A percentile compares a stretch with the other conserved stretches of the same genome.
phyloP scores from a whole-genome alignment of 2,888 invertebrate species.

The Cordilura impudica region DNA sequence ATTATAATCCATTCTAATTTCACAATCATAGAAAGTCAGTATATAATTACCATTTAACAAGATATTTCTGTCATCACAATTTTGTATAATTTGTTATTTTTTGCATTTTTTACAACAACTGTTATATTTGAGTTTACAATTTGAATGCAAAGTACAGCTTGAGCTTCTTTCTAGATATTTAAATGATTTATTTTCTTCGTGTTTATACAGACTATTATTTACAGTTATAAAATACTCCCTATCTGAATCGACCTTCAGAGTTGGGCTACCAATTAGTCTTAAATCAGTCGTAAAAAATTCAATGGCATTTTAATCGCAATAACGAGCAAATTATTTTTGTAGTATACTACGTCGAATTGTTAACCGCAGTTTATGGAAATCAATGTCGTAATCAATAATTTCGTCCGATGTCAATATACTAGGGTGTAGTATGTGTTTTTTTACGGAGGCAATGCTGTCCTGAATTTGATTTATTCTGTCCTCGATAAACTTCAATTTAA shows the following conservation, averaged over 20 bases:
- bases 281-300: not conserved
- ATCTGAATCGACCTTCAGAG: not conserved
- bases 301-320: no score
- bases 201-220: no score
- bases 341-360: no score
- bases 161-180: not conserved
- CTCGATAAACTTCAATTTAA: slow-evolving; percentile 20
- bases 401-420: slow-evolving; percentile 11
- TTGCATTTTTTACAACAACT: no score
- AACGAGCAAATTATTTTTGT: slow-evolving; percentile 1
- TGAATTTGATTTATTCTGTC: slow-evolving; percentile 26
- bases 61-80: no score
- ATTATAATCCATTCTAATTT: no score
- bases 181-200: no score
- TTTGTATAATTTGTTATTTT: no score
- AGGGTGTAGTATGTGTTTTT: slow-evolving; percentile 17
- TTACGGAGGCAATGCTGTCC: slow-evolving; percentile 26
- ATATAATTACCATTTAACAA: no score
- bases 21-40: no score
- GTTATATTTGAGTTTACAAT: slow-evolving; percentile 19
- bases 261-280: slow-evolving; percentile 15
- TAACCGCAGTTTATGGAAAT: no score
- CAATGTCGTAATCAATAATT: no score
- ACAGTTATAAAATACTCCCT: slow-evolving; percentile 8
- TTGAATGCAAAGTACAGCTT: not conserved